Evolutionary conservation across 1,140 invertebrate genomes (phyloP).

Genomic region (Archivesica marissinica): DNA sequence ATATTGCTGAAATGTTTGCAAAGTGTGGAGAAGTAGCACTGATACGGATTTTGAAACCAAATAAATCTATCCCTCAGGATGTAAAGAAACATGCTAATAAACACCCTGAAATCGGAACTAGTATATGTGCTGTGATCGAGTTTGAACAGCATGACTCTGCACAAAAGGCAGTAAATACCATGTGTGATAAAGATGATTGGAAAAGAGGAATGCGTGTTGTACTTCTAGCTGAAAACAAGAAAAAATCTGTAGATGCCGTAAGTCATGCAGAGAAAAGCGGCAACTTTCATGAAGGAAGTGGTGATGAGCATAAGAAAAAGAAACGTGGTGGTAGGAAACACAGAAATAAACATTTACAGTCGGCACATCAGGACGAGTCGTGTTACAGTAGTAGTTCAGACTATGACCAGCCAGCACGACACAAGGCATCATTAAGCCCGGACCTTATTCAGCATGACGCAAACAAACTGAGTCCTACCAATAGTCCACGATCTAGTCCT

Average conservation of each 20-base stretch:
- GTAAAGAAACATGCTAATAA: conserved; percentile 94
- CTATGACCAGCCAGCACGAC: conserved; percentile 68
- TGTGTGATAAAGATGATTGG: conserved; percentile 82
- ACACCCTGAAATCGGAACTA: conserved; percentile 92
- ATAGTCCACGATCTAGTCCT: conserved; percentile 72
- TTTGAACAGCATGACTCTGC: conserved; percentile 94
- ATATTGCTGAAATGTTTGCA: conserved; percentile 93
- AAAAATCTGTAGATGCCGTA: conserved; percentile 75
- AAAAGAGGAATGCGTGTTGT: conserved; percentile 86
- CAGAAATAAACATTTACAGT: conserved; percentile 77
- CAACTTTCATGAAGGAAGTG: conserved; percentile 71
- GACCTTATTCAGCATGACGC: conserved; percentile 60
- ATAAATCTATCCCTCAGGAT: conserved; percentile 94
- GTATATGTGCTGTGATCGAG: conserved; percentile 94
- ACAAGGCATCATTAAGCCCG: conserved; percentile 47
- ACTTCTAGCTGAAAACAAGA: conserved; percentile 76
- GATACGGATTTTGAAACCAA: conserved; percentile 92
- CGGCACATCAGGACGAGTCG: conserved; percentile 75
- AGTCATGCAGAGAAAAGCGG: conserved; percentile 54
- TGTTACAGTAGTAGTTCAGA: conserved; percentile 81
- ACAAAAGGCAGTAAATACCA: conserved; percentile 89
- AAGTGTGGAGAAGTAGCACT: conserved; percentile 94
- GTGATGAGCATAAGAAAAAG: conserved; percentile 74
- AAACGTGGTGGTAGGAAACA: conserved; percentile 71
- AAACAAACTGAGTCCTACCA: conserved; percentile 73